phyloP scores from a whole-genome alignment of 2,888 invertebrate genomes.

The Dilophus febrilis region DNA sequence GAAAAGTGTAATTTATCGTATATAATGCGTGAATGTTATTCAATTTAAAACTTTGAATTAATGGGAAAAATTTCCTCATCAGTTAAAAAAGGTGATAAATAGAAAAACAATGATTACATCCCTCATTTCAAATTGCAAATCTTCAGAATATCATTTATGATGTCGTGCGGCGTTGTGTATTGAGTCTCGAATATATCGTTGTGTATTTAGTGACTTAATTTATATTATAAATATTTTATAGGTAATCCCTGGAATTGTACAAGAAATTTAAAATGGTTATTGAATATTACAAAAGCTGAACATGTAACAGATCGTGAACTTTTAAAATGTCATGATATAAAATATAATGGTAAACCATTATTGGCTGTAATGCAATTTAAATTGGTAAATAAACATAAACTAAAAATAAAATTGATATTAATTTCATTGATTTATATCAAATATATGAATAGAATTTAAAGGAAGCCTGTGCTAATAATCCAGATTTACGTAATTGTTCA shows the following conservation, averaged over 20 bases:
- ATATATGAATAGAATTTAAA: slow-evolving; percentile 16
- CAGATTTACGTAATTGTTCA: slow-evolving; percentile 24
- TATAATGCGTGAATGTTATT: no score
- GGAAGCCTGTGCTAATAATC: slow-evolving; percentile 21
- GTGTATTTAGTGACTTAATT: no score
- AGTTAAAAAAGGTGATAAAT: no score
- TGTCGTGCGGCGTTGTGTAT: no score
- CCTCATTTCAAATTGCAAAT: no score
- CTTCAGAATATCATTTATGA: no score
- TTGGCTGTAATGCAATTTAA: slow-evolving; percentile 26
- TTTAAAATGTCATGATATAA: slow-evolving; percentile 23
- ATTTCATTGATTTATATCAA: neutral
- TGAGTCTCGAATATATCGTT: no score
- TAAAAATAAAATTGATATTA: slow-evolving; percentile 3
- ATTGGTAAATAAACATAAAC: slow-evolving; percentile 14
- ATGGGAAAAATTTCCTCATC: no score
- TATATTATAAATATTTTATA: slow-evolving; percentile 6
- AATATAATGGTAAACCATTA: slow-evolving; percentile 20
- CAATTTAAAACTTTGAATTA: no score
- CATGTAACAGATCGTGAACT: slow-evolving; percentile 22
- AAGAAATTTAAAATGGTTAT: slow-evolving; percentile 25
- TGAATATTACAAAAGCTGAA: slow-evolving; percentile 19
- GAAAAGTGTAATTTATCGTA: no score
- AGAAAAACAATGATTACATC: no score
- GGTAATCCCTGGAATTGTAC: slow-evolving; percentile 30